phyloP scores from a whole-genome alignment of 2,888 invertebrate species.

The Mystacides longicornis region DNA sequence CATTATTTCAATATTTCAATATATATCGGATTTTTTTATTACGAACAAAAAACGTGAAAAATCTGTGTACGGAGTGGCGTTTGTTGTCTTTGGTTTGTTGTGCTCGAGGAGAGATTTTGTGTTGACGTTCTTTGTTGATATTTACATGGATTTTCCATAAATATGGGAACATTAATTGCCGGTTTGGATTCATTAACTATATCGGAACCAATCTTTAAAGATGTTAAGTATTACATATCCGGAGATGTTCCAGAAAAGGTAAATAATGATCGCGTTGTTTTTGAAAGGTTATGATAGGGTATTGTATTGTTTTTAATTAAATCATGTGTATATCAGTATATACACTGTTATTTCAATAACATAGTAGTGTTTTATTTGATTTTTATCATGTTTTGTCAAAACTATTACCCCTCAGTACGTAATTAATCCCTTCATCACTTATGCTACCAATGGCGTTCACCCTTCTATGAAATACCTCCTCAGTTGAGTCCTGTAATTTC shows the following conservation, averaged over 20 bases:
- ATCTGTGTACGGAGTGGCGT: too few species aligned
- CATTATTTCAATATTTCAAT: too few species aligned
- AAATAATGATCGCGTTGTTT: neutral
- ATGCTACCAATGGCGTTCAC: too few species aligned
- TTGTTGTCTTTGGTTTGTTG: conserved; percentile 21
- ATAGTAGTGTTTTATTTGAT: neutral
- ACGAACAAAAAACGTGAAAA: too few species aligned
- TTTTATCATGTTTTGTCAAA: too few species aligned
- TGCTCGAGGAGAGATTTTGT: conserved; percentile 17
- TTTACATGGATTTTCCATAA: conserved; percentile 22
- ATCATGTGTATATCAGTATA: too few species aligned
- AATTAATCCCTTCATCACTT: too few species aligned
- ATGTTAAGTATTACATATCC: conserved; percentile 76
- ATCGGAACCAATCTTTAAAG: conserved; percentile 65
- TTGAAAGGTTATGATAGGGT: conserved; percentile 20
- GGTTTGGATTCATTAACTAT: conserved; percentile 48
- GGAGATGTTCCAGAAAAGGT: conserved; percentile 56
- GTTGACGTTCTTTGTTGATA: conserved; percentile 25
- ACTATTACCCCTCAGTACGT: too few species aligned
- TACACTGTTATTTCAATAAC: neutral
- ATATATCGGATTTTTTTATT: too few species aligned
- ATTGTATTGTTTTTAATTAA: conserved; percentile 4
- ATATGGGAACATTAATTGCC: conserved; percentile 26
- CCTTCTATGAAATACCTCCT: too few species aligned
- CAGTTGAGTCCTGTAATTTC: too few species aligned